Conservation (phyloP, 2,113 vertebrate genomes). For the Tamias sibiricus region DNA sequence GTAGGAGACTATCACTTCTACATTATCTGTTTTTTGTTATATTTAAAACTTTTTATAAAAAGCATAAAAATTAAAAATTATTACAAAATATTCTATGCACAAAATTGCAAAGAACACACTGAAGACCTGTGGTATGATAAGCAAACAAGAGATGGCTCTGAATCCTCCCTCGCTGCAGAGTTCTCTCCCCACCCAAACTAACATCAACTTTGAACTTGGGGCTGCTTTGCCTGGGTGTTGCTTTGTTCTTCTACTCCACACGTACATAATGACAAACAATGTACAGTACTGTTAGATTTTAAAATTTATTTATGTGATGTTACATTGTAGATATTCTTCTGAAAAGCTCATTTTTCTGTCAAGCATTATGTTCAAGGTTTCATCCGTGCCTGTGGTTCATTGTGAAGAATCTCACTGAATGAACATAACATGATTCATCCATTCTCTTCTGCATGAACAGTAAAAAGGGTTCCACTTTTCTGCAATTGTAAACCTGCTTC, state of each 20-base stretch:
- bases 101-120: neutral
- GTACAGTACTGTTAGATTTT: neutral
- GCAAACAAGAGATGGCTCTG: neutral
- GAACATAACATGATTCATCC: neutral
- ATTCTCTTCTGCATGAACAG: neutral
- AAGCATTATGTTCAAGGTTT: neutral
- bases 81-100: neutral
- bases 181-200: neutral
- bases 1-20: neutral
- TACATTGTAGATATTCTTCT: neutral
- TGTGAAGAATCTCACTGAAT: neutral
- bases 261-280: neutral
- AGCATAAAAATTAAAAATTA: neutral
- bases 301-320: neutral
- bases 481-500: neutral
- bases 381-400: neutral
- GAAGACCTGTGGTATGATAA: neutral
- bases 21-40: neutral
- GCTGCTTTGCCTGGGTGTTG: neutral
- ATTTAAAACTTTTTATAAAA: neutral
- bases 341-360: neutral
- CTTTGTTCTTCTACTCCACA: neutral
- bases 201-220: neutral
- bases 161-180: neutral
- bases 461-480: neutral